Conservation (phyloP, 2,113 vertebrate species). For the Erinaceus europaeus region DNA sequence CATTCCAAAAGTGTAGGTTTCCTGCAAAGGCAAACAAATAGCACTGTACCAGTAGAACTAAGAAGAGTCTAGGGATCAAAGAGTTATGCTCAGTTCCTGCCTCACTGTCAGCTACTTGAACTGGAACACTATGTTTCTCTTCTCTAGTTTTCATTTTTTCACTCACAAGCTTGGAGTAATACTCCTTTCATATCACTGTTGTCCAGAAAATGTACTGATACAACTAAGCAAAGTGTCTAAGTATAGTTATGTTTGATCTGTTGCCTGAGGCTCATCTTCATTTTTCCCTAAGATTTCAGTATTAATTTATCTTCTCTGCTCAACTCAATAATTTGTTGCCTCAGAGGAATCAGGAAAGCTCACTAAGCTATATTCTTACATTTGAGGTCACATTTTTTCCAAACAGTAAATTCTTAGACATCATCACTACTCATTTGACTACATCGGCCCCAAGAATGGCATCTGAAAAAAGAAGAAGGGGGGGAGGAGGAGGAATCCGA, state of each 20-base stretch:
- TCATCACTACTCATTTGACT: not conserved
- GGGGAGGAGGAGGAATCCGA: not conserved
- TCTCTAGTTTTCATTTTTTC: not conserved
- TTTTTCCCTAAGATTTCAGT: not conserved
- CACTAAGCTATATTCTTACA: not conserved
- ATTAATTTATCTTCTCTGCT: not conserved
- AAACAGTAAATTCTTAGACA: not conserved
- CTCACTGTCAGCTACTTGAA: not conserved
- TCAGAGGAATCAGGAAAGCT: not conserved
- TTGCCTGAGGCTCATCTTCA: not conserved
- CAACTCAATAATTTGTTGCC: not conserved
- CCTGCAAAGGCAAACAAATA: not conserved
- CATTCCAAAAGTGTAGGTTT: not conserved
- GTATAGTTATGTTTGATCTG: not conserved
- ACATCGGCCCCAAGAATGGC: not conserved
- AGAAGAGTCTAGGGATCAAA: not conserved
- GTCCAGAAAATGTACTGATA: not conserved
- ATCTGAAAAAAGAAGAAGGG: not conserved
- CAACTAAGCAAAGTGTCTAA: not conserved
- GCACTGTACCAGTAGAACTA: not conserved
- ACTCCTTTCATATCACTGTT: not conserved
- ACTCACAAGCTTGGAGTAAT: not conserved
- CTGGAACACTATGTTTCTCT: not conserved
- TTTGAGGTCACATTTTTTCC: not conserved
- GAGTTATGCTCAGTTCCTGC: not conserved